phyloP scores from a whole-genome alignment of 2,888 invertebrate genomes.

The Sialis lutaria region DNA sequence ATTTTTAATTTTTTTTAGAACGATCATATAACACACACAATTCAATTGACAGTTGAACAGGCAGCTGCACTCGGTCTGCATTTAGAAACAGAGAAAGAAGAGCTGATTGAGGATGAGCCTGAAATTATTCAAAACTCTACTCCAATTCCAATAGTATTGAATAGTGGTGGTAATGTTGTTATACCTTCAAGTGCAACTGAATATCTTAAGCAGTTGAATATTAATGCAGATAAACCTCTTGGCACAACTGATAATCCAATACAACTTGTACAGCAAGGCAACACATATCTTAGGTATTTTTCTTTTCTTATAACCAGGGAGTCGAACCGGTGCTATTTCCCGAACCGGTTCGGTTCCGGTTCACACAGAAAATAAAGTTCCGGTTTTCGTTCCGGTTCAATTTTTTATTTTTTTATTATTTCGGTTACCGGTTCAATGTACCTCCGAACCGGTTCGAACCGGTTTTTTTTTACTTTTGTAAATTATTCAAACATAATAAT shows the following conservation, averaged over 20 bases:
- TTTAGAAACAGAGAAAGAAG: conserved; percentile 2
- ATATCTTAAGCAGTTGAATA: conserved; percentile 1
- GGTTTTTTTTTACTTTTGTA: too few relatives aligned
- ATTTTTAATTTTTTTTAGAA: conserved; percentile 7
- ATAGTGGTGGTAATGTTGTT: not conserved
- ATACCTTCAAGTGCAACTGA: not conserved
- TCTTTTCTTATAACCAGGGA: not conserved
- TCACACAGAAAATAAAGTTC: too few relatives aligned
- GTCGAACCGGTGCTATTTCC: too few relatives aligned
- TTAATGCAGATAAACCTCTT: conserved; percentile 6
- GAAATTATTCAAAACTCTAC: not conserved
- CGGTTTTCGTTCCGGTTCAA: too few relatives aligned
- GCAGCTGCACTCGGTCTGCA: conserved; percentile 9
- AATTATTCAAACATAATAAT: too few relatives aligned
- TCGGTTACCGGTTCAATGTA: too few relatives aligned
- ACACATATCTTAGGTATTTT: conserved; percentile 6
- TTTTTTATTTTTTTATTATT: too few relatives aligned
- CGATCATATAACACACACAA: conserved; percentile 8
- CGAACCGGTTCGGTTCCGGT: too few relatives aligned
- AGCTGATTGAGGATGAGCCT: not conserved
- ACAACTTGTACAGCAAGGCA: conserved; percentile 9
- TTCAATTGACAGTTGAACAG: conserved; percentile 10
- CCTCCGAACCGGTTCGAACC: too few relatives aligned
- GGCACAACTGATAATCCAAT: conserved; percentile 10
- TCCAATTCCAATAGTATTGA: not conserved